A percentile compares a stretch with the other conserved stretches of the same genome.
Evolutionary conservation across 2,113 vertebrate genomes (phyloP).

Genomic region (Thermophis baileyi): DNA sequence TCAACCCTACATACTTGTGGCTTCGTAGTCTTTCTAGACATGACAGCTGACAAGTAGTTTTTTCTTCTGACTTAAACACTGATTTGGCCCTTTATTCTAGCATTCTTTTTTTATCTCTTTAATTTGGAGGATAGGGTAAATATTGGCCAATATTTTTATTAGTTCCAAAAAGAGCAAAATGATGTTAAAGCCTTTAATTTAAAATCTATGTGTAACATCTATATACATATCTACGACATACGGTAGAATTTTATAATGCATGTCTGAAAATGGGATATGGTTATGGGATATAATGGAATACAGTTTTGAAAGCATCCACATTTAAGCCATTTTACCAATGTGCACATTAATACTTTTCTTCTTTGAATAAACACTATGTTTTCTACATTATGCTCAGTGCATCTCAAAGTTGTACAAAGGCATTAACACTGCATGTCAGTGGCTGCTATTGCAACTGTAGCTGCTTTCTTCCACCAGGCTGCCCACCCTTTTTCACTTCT

Average conservation of each 20-base stretch:
- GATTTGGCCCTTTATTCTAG: not conserved
- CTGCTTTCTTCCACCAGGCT: not conserved
- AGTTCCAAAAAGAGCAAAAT: not conserved
- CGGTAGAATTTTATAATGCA: not conserved
- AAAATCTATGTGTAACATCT: not conserved
- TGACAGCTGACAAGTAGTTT: not conserved
- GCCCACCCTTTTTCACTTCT: not conserved
- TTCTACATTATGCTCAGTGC: not conserved
- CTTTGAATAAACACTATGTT: not conserved
- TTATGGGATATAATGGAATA: not conserved
- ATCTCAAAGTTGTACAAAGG: not conserved
- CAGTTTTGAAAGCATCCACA: not conserved
- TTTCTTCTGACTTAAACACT: not conserved
- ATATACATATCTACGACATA: not conserved
- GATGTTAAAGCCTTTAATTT: not conserved
- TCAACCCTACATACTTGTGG: not conserved
- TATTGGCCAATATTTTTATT: not conserved
- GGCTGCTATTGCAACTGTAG: not conserved
- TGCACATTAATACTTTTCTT: not conserved
- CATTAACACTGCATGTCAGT: not conserved
- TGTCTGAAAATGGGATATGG: not conserved
- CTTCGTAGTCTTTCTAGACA: not conserved
- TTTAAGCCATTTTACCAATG: not conserved
- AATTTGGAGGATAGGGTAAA: not conserved
- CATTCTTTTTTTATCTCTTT: not conserved